Percentiles rank a stretch among this genome's conserved stretches.
Conservation (phyloP, 2,797 vertebrate species). For the Coluber constrictor region DNA sequence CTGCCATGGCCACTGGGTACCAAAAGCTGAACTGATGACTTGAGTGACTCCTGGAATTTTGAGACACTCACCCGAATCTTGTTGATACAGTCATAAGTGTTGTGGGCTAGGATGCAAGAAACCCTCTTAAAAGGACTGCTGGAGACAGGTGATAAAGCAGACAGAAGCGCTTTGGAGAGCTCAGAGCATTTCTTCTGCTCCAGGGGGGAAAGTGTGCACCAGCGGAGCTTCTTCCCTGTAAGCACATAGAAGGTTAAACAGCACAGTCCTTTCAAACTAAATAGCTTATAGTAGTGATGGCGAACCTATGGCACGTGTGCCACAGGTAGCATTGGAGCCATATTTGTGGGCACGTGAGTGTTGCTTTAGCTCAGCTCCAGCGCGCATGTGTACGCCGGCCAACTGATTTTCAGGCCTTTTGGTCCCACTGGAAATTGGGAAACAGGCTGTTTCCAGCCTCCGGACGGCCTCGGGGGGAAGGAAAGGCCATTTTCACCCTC, state of each 20-base stretch:
- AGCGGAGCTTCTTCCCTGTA: conserved; percentile 88
- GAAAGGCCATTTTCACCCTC: too few relatives aligned
- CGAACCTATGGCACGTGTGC: too few relatives aligned
- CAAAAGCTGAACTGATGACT: neutral
- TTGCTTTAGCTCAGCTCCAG: too few relatives aligned
- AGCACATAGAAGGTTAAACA: neutral
- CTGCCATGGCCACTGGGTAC: neutral
- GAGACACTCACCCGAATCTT: conserved; percentile 81
- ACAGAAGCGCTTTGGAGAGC: conserved; percentile 77
- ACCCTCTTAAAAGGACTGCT: conserved; percentile 72
- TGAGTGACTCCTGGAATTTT: neutral
- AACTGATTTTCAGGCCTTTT: too few relatives aligned
- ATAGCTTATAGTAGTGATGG: too few relatives aligned
- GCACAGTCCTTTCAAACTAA: too few relatives aligned
- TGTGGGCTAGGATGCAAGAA: conserved; percentile 83
- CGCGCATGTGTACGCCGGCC: too few relatives aligned
- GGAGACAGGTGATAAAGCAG: conserved; percentile 66
- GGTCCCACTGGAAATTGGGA: too few relatives aligned
- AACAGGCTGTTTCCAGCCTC: too few relatives aligned
- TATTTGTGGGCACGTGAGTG: too few relatives aligned
- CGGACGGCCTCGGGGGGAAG: too few relatives aligned
- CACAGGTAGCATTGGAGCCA: too few relatives aligned
- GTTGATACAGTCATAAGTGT: conserved; percentile 81
- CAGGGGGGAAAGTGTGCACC: conserved; percentile 86
- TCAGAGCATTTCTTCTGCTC: conserved; percentile 90